Percentiles rank a stretch among this genome's conserved stretches.
Evolutionary conservation across 1,140 invertebrate genomes (phyloP).

Genomic region (Diorhabda elongata): DNA sequence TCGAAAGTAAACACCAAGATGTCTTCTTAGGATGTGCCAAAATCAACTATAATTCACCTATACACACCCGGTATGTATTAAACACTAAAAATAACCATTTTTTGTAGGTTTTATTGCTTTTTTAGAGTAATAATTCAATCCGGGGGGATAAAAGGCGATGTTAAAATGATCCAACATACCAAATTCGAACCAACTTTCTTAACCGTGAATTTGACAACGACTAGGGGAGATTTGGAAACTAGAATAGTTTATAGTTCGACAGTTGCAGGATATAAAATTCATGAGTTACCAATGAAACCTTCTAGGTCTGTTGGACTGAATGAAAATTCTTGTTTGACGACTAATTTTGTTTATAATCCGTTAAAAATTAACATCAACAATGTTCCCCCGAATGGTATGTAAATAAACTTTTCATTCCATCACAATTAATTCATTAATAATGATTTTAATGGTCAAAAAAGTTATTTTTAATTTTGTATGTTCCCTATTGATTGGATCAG

Average conservation of each 20-base stretch:
- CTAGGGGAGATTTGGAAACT: conserved; percentile 58
- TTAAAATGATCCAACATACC: conserved; percentile 76
- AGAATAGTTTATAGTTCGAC: conserved; percentile 59
- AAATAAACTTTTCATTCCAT: too few species aligned
- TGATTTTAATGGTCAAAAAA: too few species aligned
- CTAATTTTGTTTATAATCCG: conserved; percentile 68
- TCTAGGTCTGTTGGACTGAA: conserved; percentile 48
- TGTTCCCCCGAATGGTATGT: conserved; percentile 60
- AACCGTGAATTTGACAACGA: conserved; percentile 65
- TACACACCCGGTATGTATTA: conserved; percentile 59
- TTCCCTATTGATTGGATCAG: too few species aligned
- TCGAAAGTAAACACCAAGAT: conserved; percentile 73
- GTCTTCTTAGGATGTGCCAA: conserved; percentile 81
- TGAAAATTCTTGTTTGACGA: conserved; percentile 57
- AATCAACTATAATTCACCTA: conserved; percentile 62
- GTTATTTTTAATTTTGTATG: too few species aligned
- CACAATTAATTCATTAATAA: too few species aligned
- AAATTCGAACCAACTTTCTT: conserved; percentile 81
- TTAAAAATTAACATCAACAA: conserved; percentile 53
- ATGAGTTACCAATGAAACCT: conserved; percentile 63
- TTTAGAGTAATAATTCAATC: conserved; percentile 69
- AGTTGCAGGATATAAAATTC: conserved; percentile 63
- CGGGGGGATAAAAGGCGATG: conserved; percentile 74
- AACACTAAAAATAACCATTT: neutral
- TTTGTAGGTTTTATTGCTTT: conserved; percentile 18